Evolutionary conservation across 2,797 vertebrate species (phyloP).

Genomic region (Enteromius argenteus): DNA sequence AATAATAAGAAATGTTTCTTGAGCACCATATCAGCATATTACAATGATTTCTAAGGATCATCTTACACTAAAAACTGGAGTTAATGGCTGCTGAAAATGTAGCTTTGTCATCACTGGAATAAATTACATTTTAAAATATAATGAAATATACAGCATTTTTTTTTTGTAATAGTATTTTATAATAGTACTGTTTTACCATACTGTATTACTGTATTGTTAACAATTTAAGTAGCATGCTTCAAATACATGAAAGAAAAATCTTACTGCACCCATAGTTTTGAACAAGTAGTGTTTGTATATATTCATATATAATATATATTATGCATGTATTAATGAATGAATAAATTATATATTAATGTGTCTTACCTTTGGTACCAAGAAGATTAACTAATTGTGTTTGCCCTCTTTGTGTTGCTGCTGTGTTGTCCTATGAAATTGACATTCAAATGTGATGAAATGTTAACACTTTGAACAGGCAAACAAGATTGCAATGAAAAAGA

Average conservation of each 20-base stretch:
- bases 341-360: too few relatives aligned
- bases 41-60: not conserved
- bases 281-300: too few relatives aligned
- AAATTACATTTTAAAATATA: not conserved
- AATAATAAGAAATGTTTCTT: not conserved
- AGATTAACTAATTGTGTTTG: slow-evolving; percentile 83
- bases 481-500: not conserved
- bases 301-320: too few relatives aligned
- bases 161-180: too few relatives aligned
- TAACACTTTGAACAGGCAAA: not conserved
- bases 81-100: not conserved
- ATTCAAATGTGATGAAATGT: not conserved
- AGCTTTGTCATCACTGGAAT: not conserved
- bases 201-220: too few relatives aligned
- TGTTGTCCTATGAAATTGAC: slow-evolving; percentile 68
- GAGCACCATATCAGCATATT: not conserved
- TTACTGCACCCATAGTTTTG: too few relatives aligned
- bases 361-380: slow-evolving; percentile 75
- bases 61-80: not conserved
- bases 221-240: too few relatives aligned
- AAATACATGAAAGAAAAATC: too few relatives aligned
- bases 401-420: slow-evolving; percentile 77
- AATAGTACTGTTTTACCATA: too few relatives aligned
- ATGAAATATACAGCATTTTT: not conserved
- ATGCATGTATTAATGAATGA: not conserved